Conservation (phyloP, 1,140 invertebrate genomes). For the Adelges cooleyi region DNA sequence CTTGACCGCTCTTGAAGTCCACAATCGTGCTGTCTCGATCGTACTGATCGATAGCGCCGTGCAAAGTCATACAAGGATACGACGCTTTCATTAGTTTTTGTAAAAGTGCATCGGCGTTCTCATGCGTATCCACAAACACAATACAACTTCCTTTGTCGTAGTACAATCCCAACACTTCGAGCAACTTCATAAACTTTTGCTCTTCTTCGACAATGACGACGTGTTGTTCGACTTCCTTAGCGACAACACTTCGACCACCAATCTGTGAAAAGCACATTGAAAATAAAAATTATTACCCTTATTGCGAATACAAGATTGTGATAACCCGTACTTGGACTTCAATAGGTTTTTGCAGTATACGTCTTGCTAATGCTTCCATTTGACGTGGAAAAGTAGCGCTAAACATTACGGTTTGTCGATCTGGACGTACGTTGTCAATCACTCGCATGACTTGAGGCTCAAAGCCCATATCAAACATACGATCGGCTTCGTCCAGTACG, state of each 20-base stretch:
- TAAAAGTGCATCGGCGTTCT: conserved; percentile 86
- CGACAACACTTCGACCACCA: conserved; percentile 95
- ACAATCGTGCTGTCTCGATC: conserved; percentile 95
- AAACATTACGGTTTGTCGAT: conserved; percentile 96
- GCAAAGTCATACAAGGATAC: conserved; percentile 89
- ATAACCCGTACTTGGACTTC: conserved; percentile 80
- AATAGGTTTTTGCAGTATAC: conserved; percentile 88
- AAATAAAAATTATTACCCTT: no score
- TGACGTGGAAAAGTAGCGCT: conserved; percentile 97
- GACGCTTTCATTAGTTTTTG: conserved; percentile 95
- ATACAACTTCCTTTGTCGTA: conserved; percentile 88
- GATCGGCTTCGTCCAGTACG: conserved; percentile 95
- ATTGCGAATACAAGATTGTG: no score
- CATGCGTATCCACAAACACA: conserved; percentile 98
- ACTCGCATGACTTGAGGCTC: conserved; percentile 98
- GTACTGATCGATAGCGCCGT: conserved; percentile 98
- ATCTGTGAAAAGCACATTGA: conserved; percentile 53
- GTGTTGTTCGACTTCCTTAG: conserved; percentile 95
- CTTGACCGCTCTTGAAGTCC: conserved; percentile 93
- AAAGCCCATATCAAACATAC: conserved; percentile 99
- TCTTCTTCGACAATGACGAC: conserved; percentile 91
- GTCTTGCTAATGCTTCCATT: conserved; percentile 94
- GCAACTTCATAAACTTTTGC: conserved; percentile 92
- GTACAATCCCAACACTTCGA: conserved; percentile 90
- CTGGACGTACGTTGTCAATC: conserved; percentile 92